Base-by-base conservation (phyloP, 2,888 invertebrate species). In the Onchidella celtica region DNA sequence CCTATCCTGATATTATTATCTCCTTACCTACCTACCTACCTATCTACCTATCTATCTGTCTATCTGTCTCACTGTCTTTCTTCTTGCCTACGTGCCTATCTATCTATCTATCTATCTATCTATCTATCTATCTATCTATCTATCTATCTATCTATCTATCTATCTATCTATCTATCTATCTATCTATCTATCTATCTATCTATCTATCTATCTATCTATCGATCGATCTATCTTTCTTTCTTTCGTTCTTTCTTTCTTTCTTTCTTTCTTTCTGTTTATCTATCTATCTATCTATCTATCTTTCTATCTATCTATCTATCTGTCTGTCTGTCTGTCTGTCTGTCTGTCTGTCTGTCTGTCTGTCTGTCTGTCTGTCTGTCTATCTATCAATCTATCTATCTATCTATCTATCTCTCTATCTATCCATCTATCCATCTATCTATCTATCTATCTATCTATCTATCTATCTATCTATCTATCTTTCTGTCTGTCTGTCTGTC, bases 351-450 rank as follows among this genome's bases (percentile, higher is more conserved):
- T 47, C 47, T 47, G 24, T 6, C 57, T 59, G 32, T 36, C 29
- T 75, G 40, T 75, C 75, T 75, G 40, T 63, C 75, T 75, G 40
- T 75, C 65, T 75, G 40, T 75, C 75, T 75, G 32, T 75, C 75
- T 65, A 34, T 65, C 63, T 75, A 34, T 75, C 65, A 63, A n/a
- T 76, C 65, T 38, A 14, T 75, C 38, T 61, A 4, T 3, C 24
- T 75, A 6, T 61, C 38, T 38, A 21, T 75, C n/a, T 40, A 11
- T 32, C 32, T 65, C 34, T 65, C 40, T 77, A 6, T 65, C 34
- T 66, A 17, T 21, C 21, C 6, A 11, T 6, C 24, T 61, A 9
- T 63, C 14, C 34, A 6, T 47, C 29, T 79, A 3, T 73, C 57
- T n/a, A n/a, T 70, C 0, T 70, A 38, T 55, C 36, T 1, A 61